Percentiles rank a stretch among this genome's conserved stretches.
These are phyloP conservation scores for Brachystomella parvula DNA, from an alignment of 1,140 invertebrate species.

Conservation along the genomic window DNA sequence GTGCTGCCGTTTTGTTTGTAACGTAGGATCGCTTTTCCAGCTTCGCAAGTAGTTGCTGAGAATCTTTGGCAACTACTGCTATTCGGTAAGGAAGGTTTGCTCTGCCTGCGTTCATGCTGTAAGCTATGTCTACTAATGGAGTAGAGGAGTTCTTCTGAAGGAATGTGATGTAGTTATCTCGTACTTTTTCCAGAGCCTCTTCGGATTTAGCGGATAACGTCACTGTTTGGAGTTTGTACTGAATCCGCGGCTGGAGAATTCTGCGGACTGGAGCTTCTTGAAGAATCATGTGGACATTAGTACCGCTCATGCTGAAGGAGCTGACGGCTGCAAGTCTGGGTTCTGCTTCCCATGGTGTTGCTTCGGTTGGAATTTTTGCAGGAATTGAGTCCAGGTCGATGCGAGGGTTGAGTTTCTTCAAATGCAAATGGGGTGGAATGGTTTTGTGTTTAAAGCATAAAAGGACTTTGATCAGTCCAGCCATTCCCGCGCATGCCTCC, in stretches of 20 bases:
- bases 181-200: conserved; percentile 18
- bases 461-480: conserved; percentile 20
- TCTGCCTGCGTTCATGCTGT: conserved; percentile 14
- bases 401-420: conserved; percentile 10
- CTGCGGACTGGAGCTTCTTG: conserved; percentile 15
- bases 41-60: background rate
- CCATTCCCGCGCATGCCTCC: conserved; percentile 45
- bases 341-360: background rate
- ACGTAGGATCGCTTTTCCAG: conserved; percentile 20
- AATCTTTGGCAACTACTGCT: conserved; percentile 15
- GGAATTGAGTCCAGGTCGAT: conserved; percentile 21
- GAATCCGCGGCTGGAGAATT: background rate
- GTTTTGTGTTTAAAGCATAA: conserved; percentile 6
- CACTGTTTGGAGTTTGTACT: background rate
- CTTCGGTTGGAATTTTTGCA: conserved; percentile 6
- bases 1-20: background rate
- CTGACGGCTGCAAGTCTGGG: conserved; percentile 15
- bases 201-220: conserved; percentile 17
- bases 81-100: conserved; percentile 20
- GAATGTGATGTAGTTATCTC: conserved; percentile 2
- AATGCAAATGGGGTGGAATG: conserved; percentile 16
- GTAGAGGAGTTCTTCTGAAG: background rate
- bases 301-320: conserved; percentile 27
- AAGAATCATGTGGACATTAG: conserved; percentile 24
- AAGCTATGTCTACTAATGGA: conserved; percentile 8